A percentile compares a stretch with the other conserved stretches of the same genome.
Conservation (phyloP, 2,113 vertebrate genomes). For the Chunga burmeisteri region DNA sequence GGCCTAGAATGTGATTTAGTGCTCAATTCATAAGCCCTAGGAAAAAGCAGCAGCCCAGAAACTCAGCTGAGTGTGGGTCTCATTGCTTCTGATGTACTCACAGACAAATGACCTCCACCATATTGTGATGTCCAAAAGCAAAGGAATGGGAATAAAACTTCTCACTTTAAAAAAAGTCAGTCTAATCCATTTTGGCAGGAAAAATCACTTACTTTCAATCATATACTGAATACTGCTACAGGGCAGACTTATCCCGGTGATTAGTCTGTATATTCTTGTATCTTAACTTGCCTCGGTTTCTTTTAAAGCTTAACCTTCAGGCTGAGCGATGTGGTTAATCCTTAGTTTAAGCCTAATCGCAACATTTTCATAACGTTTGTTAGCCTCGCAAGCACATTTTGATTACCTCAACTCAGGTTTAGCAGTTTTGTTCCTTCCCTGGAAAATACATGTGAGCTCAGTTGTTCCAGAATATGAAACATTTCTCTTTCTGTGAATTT, state of each 20-base stretch:
- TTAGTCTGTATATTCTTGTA: background rate
- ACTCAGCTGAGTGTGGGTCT: background rate
- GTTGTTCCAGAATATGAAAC: background rate
- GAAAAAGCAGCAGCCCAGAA: background rate
- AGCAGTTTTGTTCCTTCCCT: background rate
- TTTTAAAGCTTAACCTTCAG: background rate
- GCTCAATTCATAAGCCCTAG: background rate
- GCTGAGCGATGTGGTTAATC: background rate
- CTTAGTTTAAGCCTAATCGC: background rate
- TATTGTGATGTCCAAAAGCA: background rate
- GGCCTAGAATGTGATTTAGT: background rate
- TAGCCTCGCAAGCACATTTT: background rate
- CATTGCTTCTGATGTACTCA: background rate
- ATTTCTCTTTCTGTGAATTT: background rate
- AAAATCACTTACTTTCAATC: background rate
- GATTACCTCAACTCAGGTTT: background rate
- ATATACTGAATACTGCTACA: background rate
- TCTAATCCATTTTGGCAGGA: background rate
- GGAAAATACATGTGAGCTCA: background rate
- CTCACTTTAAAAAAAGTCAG: background rate
- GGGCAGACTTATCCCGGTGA: background rate
- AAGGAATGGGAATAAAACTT: background rate
- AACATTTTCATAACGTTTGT: background rate
- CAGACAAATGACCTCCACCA: background rate
- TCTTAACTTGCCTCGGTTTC: background rate